Percentiles rank a stretch among this genome's conserved stretches.
phyloP scores from a whole-genome alignment of 2,888 invertebrate genomes.

The Eupsilia transversa region DNA sequence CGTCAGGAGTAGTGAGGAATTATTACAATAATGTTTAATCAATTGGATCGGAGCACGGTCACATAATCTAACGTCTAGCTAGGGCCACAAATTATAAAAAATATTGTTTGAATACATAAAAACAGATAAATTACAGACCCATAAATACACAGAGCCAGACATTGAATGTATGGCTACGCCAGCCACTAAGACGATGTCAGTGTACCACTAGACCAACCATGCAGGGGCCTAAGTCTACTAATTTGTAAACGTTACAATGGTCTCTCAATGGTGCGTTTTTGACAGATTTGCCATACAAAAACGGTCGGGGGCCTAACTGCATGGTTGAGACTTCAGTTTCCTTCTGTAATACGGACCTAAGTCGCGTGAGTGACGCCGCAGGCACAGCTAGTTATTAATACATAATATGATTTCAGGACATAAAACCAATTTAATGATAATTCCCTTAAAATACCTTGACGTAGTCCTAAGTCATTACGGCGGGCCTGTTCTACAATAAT shows the following conservation, averaged over 20 bases:
- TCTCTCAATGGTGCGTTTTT: too few relatives aligned
- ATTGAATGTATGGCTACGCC: neutral
- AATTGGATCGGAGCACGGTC: too few relatives aligned
- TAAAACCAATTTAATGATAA: neutral
- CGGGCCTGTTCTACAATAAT: neutral
- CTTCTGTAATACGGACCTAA: too few relatives aligned
- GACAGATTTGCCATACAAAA: too few relatives aligned
- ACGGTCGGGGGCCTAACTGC: too few relatives aligned
- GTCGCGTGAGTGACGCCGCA: neutral
- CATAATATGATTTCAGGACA: neutral
- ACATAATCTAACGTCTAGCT: neutral
- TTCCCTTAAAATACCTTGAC: neutral
- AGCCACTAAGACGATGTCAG: neutral
- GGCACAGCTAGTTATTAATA: neutral
- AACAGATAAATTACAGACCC: neutral
- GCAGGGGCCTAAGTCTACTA: too few relatives aligned
- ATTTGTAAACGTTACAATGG: too few relatives aligned
- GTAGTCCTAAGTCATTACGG: neutral
- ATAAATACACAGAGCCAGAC: neutral
- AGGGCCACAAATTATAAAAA: too few relatives aligned
- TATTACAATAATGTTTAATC: too few relatives aligned
- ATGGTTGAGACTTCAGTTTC: too few relatives aligned
- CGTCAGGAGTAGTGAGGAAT: too few relatives aligned
- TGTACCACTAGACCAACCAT: neutral
- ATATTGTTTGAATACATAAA: too few relatives aligned